phyloP scores from a whole-genome alignment of 2,797 vertebrate species.

The Cirrhinus mrigala region DNA sequence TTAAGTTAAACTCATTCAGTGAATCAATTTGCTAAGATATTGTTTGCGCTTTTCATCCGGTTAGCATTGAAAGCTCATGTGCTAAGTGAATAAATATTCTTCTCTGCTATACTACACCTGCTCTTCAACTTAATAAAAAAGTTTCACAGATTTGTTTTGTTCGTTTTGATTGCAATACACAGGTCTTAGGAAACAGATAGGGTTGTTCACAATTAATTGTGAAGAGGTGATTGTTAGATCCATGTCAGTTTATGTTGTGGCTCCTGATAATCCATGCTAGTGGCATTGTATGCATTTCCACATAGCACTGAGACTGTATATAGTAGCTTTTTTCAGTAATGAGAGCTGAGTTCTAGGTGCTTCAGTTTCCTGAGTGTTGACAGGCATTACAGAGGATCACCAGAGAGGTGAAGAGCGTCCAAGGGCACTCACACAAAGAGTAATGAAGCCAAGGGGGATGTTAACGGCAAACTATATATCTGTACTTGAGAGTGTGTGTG shows the following conservation, averaged over 20 bases:
- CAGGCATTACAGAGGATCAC: constrained; percentile 5
- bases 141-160: background rate
- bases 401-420: constrained; percentile 6
- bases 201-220: constrained; percentile 4
- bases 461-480: background rate
- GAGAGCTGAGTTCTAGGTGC: background rate
- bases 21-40: background rate
- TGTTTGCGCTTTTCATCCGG: background rate
- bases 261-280: background rate
- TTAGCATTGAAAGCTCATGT: background rate
- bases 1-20: background rate
- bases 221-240: background rate
- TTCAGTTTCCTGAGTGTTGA: background rate
- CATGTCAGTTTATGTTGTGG: background rate
- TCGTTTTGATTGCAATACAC: background rate
- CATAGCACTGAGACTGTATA: background rate
- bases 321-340: constrained; percentile 3
- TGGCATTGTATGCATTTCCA: too few species aligned
- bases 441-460: constrained; percentile 29
- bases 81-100: background rate
- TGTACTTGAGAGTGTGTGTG: constrained; percentile 1
- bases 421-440: constrained; percentile 33
- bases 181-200: background rate
- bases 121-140: background rate
- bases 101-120: background rate